A percentile compares a stretch with the other conserved stretches of the same genome.
Evolutionary conservation across 2,113 vertebrate species (phyloP).

Genomic region (Cisticola juncidis): DNA sequence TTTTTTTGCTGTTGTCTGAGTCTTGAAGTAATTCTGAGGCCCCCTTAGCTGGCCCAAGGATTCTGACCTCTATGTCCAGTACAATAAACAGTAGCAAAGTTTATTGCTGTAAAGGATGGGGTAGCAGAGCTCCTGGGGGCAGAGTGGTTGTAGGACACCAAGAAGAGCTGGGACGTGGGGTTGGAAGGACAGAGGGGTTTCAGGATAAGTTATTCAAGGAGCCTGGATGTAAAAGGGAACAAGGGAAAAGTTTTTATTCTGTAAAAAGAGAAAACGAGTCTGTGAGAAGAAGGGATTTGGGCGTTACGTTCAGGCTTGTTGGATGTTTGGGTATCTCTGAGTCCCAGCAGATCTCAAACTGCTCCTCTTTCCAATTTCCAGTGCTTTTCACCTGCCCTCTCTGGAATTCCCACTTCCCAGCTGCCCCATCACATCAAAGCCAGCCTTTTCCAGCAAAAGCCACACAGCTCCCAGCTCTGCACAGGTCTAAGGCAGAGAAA

Average conservation of each 20-base stretch:
- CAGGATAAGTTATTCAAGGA: background rate
- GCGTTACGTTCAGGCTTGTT: background rate
- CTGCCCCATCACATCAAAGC: background rate
- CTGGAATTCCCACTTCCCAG: background rate
- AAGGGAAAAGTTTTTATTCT: no score
- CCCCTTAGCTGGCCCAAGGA: fast-evolving
- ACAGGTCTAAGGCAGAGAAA: background rate
- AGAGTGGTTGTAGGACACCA: background rate
- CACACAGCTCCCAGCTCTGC: background rate
- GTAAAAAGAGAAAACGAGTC: background rate
- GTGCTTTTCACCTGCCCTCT: background rate
- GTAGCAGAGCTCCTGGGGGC: background rate
- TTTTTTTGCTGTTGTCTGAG: background rate
- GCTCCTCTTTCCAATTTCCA: background rate
- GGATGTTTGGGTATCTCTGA: fast-evolving
- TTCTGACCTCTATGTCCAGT: background rate
- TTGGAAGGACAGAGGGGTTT: background rate
- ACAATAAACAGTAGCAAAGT: background rate
- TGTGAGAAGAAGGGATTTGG: background rate
- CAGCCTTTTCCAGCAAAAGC: background rate
- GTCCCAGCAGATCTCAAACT: background rate
- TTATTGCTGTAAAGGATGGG: fast-evolving
- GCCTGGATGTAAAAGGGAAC: background rate
- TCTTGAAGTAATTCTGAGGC: background rate
- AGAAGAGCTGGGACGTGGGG: fast-evolving